phyloP scores from a whole-genome alignment of 2,888 invertebrate genomes.

The Norana najaformis region DNA sequence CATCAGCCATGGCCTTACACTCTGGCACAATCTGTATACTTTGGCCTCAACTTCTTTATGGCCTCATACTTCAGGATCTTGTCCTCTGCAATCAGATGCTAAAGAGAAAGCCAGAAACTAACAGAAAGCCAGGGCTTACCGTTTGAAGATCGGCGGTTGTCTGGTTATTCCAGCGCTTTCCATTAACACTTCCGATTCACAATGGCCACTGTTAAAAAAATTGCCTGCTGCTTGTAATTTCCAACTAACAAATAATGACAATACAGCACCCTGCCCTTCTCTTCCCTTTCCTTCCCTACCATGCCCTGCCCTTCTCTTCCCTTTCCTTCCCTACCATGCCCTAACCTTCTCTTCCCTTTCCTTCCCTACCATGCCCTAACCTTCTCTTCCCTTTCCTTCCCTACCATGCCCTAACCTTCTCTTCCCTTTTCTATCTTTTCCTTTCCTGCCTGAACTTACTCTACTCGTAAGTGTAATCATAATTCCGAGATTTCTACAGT shows the following conservation, averaged over 20 bases:
- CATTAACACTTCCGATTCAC: slow-evolving; percentile 25
- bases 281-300: not conserved
- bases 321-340: not conserved
- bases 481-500: too few relatives aligned
- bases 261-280: not conserved
- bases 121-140: not conserved
- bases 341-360: not conserved
- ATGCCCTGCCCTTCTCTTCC: not conserved
- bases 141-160: not conserved
- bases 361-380: not conserved
- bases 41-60: not conserved
- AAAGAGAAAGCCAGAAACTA: rapidly evolving
- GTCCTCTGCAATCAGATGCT: not conserved
- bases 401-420: too few relatives aligned
- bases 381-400: not conserved
- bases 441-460: too few relatives aligned
- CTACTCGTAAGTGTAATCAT: too few relatives aligned
- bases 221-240: not conserved
- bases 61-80: not conserved
- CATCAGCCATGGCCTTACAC: too few relatives aligned
- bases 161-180: slow-evolving; percentile 28
- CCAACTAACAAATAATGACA: not conserved
- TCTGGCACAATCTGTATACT: too few relatives aligned
- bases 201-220: slow-evolving; percentile 28
- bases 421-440: too few relatives aligned